These are phyloP conservation scores for Sebastes diploproa DNA, from an alignment of 2,797 vertebrate genomes.

Conservation along the genomic window DNA sequence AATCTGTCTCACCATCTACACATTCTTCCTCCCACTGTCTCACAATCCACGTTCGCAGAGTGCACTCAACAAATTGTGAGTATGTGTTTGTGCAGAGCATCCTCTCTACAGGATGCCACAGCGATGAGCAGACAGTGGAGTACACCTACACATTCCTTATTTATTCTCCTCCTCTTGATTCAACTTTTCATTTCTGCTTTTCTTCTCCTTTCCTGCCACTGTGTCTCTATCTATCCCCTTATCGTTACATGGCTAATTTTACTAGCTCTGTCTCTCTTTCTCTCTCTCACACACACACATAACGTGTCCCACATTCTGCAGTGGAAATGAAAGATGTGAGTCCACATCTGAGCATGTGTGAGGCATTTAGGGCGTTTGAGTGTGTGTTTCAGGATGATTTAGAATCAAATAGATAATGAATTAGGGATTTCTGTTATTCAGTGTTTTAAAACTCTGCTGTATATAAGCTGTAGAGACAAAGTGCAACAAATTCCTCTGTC, in stretches of 20 bases:
- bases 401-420: neutral
- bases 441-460: neutral
- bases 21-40: constrained; percentile 61
- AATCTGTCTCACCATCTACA: constrained; percentile 46
- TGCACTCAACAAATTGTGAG: constrained; percentile 47
- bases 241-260: constrained; percentile 16
- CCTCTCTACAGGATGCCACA: constrained; percentile 53
- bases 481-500: neutral
- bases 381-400: neutral
- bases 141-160: constrained; percentile 65
- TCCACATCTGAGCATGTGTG: neutral
- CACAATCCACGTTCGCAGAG: constrained; percentile 55
- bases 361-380: neutral
- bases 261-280: neutral
- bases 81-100: constrained; percentile 37
- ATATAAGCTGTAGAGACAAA: neutral
- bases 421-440: neutral
- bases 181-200: constrained; percentile 31
- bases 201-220: neutral
- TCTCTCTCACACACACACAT: neutral
- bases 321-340: constrained; percentile 1
- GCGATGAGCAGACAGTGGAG: constrained; percentile 56
- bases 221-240: neutral
- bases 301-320: neutral
- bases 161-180: constrained; percentile 44